Conservation (phyloP, 2,113 vertebrate genomes). For the Petrocephalus microphthalmus region DNA sequence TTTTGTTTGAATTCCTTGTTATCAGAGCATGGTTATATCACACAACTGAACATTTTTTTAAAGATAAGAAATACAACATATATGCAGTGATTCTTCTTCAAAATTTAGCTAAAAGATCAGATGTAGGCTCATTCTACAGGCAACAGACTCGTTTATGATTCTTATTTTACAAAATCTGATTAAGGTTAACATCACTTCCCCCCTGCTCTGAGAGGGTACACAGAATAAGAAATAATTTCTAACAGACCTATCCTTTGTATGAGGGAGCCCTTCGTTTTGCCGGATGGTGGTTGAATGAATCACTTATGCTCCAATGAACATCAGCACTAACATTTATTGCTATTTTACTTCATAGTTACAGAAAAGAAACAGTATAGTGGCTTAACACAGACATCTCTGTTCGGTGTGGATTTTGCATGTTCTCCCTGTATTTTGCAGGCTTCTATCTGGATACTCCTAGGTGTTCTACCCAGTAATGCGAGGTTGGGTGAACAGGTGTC, state of each 20-base stretch:
- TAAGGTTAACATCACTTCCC: background rate
- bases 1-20: background rate
- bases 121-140: background rate
- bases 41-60: background rate
- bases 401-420: background rate
- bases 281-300: background rate
- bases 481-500: background rate
- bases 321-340: background rate
- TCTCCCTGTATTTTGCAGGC: background rate
- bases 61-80: background rate
- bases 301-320: background rate
- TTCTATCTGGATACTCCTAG: background rate
- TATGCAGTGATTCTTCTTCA: background rate
- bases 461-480: background rate
- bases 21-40: background rate
- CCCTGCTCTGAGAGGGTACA: background rate
- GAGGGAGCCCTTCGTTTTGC: background rate
- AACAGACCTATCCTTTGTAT: background rate
- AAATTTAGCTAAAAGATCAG: background rate
- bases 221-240: background rate
- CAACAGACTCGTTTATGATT: background rate
- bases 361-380: background rate
- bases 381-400: background rate
- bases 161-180: slow-evolving; percentile 8
- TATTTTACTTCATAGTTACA: background rate